Evolutionary conservation across 2,888 invertebrate genomes (phyloP).

Genomic region (Erebia ligea): DNA sequence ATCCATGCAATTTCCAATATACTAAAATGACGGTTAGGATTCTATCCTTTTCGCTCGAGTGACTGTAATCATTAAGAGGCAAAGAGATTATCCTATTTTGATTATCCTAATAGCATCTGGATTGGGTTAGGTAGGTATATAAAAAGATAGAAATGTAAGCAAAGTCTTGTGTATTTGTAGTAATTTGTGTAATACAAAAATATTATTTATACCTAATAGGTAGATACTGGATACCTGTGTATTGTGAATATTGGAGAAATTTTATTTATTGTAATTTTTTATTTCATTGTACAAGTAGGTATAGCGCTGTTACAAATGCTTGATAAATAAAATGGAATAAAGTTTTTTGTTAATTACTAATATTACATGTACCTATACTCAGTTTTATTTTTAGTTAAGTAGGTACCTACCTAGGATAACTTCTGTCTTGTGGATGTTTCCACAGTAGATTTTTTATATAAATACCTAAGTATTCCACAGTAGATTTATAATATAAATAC

Average conservation of each 20-base stretch:
- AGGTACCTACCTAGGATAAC: too few species aligned
- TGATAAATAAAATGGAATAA: constrained; percentile 53
- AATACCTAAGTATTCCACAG: too few species aligned
- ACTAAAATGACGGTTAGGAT: too few species aligned
- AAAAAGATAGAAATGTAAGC: constrained; percentile 3
- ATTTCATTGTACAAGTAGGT: constrained; percentile 40
- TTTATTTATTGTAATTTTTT: constrained; percentile 44
- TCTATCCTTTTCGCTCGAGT: too few species aligned
- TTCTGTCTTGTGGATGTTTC: too few species aligned
- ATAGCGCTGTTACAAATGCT: constrained; percentile 66
- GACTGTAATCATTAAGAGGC: too few species aligned
- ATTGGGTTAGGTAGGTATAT: background rate
- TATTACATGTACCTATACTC: constrained; percentile 34
- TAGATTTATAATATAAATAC: too few species aligned
- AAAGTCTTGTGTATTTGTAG: background rate
- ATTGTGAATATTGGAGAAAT: constrained; percentile 31
- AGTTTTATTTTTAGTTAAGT: constrained; percentile 47
- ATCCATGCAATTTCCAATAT: too few species aligned
- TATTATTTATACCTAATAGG: background rate
- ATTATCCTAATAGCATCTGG: background rate
- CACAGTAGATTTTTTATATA: too few species aligned
- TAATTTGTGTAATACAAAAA: background rate
- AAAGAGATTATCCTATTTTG: too few species aligned
- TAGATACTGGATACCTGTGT: too few species aligned
- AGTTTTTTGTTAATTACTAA: constrained; percentile 62